phyloP scores from a whole-genome alignment of 2,797 vertebrate genomes.

The Moxostoma hubbsi region DNA sequence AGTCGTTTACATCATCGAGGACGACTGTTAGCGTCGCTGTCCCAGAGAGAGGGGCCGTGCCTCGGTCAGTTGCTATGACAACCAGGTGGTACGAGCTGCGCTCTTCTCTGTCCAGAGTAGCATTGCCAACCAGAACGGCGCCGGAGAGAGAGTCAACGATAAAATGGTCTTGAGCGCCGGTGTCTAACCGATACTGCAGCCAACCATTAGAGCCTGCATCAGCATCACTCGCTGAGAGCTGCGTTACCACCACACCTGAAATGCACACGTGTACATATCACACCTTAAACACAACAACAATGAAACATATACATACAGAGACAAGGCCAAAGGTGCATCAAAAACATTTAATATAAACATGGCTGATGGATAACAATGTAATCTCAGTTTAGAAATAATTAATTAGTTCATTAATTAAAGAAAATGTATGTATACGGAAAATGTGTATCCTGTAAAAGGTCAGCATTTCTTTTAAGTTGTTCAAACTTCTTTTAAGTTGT shows the following conservation, averaged over 20 bases:
- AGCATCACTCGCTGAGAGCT: slow-evolving; percentile 86
- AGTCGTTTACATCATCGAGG: slow-evolving; percentile 93
- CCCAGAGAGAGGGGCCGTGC: slow-evolving; percentile 85
- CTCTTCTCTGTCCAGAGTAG: slow-evolving; percentile 91
- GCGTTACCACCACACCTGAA: slow-evolving; percentile 91
- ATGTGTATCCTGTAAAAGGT: too few relatives aligned
- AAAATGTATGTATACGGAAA: too few relatives aligned
- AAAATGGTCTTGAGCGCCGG: slow-evolving; percentile 93
- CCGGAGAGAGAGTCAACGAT: slow-evolving; percentile 84
- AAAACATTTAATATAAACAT: too few relatives aligned
- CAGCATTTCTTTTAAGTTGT: too few relatives aligned
- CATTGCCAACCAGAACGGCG: slow-evolving; percentile 86
- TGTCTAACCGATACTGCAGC: slow-evolving; percentile 89
- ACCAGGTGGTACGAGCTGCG: slow-evolving; percentile 85
- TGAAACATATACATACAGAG: not conserved
- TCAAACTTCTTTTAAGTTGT: too few relatives aligned
- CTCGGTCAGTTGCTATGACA: slow-evolving; percentile 89
- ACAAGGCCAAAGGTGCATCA: too few relatives aligned
- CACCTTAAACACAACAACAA: slow-evolving; percentile 15
- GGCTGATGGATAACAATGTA: too few relatives aligned
- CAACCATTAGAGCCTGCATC: slow-evolving; percentile 92
- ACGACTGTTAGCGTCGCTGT: slow-evolving; percentile 86
- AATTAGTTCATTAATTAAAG: too few relatives aligned
- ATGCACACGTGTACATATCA: not conserved
- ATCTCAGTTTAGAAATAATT: too few relatives aligned